phyloP scores from a whole-genome alignment of 37 sponge, comb jelly and placozoan species.

The Dysidea cf. avara region DNA sequence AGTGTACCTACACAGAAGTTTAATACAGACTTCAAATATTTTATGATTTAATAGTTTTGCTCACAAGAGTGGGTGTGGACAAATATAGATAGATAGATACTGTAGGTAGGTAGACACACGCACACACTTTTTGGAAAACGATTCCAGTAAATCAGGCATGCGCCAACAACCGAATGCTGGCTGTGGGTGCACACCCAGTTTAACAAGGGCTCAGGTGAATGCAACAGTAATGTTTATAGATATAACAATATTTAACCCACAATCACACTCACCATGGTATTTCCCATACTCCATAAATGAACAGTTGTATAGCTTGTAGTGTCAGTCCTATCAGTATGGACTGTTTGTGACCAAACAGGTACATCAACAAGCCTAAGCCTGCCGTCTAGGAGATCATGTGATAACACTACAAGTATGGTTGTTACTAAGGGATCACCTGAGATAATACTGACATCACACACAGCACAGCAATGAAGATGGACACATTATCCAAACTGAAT shows the following conservation, averaged over 20 bases:
- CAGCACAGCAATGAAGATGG: slow-evolving; percentile 76
- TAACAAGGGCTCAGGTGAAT: neutral
- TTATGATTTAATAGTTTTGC: too few species aligned
- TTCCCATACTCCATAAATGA: slow-evolving; percentile 71
- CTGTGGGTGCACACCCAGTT: too few species aligned
- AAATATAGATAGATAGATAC: too few species aligned
- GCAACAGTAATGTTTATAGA: neutral
- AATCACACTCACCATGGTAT: slow-evolving; percentile 69
- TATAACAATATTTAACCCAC: neutral
- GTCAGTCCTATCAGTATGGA: slow-evolving; percentile 74
- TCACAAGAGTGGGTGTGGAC: too few species aligned
- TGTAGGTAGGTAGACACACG: too few species aligned
- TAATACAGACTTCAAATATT: too few species aligned
- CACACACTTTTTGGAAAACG: too few species aligned
- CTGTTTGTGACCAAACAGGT: slow-evolving; percentile 58
- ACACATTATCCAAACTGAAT: slow-evolving; percentile 67
- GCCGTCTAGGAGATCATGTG: slow-evolving; percentile 52
- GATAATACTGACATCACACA: slow-evolving; percentile 72
- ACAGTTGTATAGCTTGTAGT: slow-evolving; percentile 72
- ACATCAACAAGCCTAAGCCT: slow-evolving; percentile 49
- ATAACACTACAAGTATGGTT: neutral
- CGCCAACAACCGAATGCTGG: too few species aligned
- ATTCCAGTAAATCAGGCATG: too few species aligned
- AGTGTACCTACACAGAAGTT: too few species aligned
- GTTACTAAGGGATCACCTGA: slow-evolving; percentile 25